Conservation (phyloP, 2,888 invertebrate genomes). For the Aphodius sticticus region DNA sequence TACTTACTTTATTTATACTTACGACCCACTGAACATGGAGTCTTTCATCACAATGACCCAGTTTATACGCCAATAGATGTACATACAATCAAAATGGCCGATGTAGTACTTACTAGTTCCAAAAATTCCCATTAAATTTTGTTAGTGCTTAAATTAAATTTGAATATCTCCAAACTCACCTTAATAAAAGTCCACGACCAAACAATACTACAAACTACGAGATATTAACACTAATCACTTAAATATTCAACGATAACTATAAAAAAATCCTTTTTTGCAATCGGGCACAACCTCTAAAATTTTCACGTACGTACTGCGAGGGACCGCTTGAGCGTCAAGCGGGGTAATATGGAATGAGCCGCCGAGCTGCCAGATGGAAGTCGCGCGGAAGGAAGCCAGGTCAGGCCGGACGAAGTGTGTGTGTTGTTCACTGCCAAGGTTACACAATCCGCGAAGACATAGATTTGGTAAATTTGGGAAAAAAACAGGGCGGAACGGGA, state of each 20-base stretch:
- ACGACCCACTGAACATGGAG: no score
- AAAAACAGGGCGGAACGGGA: no score
- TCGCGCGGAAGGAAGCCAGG: background rate
- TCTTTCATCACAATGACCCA: no score
- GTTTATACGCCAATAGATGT: no score
- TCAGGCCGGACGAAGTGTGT: background rate
- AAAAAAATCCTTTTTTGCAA: no score
- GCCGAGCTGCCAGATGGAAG: background rate
- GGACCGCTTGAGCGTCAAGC: background rate
- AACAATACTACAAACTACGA: background rate
- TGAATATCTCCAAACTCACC: background rate
- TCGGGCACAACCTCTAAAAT: background rate
- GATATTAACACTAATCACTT: background rate
- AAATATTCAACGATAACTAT: background rate
- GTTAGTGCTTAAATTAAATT: no score
- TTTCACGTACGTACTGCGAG: background rate
- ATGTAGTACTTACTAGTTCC: no score
- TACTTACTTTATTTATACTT: no score
- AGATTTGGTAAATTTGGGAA: background rate
- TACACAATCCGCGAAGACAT: background rate
- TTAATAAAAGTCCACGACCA: background rate
- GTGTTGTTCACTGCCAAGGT: background rate
- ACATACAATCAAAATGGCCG: no score
- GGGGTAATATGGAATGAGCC: background rate
- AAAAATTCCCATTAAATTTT: no score